These are phyloP conservation scores for Desmophyllum pertusum DNA, from an alignment of 92 coral and sea anemone genomes.

Conservation along the genomic window DNA sequence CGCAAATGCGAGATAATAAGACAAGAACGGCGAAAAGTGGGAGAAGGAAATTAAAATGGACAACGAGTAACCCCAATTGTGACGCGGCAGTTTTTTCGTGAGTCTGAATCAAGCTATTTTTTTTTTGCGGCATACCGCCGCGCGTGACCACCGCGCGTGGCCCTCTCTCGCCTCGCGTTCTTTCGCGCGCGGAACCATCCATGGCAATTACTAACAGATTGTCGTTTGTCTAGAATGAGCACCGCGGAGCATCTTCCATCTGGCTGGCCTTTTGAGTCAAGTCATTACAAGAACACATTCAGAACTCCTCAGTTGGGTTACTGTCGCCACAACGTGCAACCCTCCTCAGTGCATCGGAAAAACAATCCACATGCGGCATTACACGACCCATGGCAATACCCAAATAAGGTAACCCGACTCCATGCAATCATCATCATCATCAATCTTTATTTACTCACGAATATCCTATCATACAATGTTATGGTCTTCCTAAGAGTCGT, in stretches of 20 bases:
- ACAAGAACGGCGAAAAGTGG: no score
- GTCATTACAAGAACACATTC: slow-evolving; percentile 89
- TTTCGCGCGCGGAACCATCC: not conserved
- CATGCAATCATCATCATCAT: no score
- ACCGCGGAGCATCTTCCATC: slow-evolving; percentile 94
- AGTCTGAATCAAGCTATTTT: no score
- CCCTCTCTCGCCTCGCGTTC: not conserved
- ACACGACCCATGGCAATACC: slow-evolving; percentile 90
- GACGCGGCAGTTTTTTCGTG: not conserved
- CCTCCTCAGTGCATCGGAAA: slow-evolving; percentile 83
- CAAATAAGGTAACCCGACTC: slow-evolving; percentile 70
- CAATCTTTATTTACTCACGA: no score
- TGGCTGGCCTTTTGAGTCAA: slow-evolving; percentile 95
- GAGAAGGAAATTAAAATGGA: no score
- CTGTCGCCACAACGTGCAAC: slow-evolving; percentile 88
- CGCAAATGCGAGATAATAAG: no score
- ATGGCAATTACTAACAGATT: not conserved
- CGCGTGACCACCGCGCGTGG: not conserved
- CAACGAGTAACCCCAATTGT: not conserved
- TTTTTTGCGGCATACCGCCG: no score
- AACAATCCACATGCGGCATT: slow-evolving; percentile 95
- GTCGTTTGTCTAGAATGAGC: slow-evolving; percentile 54
- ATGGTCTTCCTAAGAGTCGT: no score
- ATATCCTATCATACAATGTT: no score
- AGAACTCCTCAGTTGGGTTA: slow-evolving; percentile 86